Evolutionary conservation across 2,888 invertebrate genomes (phyloP).

Genomic region (Aporophyla lueneburgensis): DNA sequence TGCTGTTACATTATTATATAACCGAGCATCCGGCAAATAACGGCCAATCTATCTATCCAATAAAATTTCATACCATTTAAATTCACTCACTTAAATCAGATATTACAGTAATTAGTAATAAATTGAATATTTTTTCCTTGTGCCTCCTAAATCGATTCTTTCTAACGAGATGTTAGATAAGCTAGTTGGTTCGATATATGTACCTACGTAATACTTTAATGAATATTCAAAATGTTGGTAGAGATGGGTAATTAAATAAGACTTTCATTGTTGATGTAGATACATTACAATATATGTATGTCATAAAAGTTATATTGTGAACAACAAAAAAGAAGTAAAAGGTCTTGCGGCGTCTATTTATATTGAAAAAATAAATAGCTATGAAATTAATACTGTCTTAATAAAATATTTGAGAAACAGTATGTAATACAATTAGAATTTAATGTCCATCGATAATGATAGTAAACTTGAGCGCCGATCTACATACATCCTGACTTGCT

Average conservation of each 20-base stretch:
- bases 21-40: slow-evolving; percentile 53
- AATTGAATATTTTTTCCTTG: slow-evolving; percentile 63
- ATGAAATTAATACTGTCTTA: slow-evolving; percentile 10
- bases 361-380: neutral
- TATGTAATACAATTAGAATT: slow-evolving; percentile 16
- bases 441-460: slow-evolving; percentile 39
- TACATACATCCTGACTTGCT: slow-evolving; percentile 58
- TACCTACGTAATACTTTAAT: slow-evolving; percentile 34
- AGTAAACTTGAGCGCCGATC: slow-evolving; percentile 32
- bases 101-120: slow-evolving; percentile 70
- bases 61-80: slow-evolving; percentile 68
- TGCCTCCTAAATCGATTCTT: slow-evolving; percentile 58
- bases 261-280: slow-evolving; percentile 20
- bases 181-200: slow-evolving; percentile 41
- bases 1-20: slow-evolving; percentile 64
- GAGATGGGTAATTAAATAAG: slow-evolving; percentile 20
- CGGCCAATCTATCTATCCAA: slow-evolving; percentile 51
- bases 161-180: slow-evolving; percentile 68
- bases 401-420: slow-evolving; percentile 22
- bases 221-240: slow-evolving; percentile 33
- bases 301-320: slow-evolving; percentile 5
- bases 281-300: slow-evolving; percentile 13
- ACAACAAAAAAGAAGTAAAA: neutral
- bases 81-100: slow-evolving; percentile 67
- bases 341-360: neutral